Conservation (phyloP, 2,113 vertebrate species). For the Mesembrinibis cayennensis region DNA sequence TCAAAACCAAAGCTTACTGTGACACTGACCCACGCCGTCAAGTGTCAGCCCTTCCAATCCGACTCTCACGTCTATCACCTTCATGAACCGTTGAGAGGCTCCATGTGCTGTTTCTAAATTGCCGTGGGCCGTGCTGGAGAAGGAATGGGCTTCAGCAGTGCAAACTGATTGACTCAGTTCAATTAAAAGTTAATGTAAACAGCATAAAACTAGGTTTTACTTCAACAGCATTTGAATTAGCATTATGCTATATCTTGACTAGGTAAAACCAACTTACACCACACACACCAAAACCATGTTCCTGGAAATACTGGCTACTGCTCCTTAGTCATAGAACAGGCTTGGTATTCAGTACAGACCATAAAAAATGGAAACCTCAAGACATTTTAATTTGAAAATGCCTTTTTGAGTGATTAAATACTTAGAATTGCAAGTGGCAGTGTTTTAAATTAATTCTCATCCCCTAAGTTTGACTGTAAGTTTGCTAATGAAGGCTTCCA, state of each 20-base stretch:
- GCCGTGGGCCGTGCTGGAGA: fast-evolving
- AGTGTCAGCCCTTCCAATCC: neutral
- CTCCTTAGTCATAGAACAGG: neutral
- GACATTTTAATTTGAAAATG: neutral
- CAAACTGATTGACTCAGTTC: neutral
- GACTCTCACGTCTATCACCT: neutral
- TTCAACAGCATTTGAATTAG: neutral
- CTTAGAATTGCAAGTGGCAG: neutral
- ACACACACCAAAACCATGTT: fast-evolving
- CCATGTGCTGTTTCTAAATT: neutral
- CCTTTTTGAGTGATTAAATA: neutral
- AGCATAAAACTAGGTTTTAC: neutral
- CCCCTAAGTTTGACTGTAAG: neutral
- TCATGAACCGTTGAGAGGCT: neutral
- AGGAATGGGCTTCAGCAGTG: neutral
- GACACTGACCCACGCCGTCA: neutral
- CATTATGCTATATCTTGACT: neutral
- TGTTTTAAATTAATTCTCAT: neutral
- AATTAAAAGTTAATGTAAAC: neutral
- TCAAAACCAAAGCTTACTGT: neutral
- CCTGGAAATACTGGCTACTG: neutral
- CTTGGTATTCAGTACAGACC: neutral
- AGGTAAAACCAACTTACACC: neutral
- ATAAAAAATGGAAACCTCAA: neutral
- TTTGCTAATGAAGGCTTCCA: neutral